These are phyloP conservation scores for Oscheius sp. DNA, from an alignment of 1,140 invertebrate genomes.

Conservation along the genomic window DNA sequence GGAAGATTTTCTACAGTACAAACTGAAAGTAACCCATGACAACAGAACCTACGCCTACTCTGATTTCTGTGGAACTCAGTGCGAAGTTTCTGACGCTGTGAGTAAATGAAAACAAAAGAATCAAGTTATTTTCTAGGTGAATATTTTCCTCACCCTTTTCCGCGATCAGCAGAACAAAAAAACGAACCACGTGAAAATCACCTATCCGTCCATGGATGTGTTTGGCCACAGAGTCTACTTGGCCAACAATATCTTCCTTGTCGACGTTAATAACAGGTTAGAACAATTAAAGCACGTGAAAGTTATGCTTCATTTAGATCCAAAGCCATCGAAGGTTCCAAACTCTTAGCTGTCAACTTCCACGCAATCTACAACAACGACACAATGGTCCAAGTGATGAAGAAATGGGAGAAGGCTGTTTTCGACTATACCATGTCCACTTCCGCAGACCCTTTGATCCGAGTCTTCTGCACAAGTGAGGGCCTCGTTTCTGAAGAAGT, in stretches of 20 bases:
- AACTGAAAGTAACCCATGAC: constrained; percentile 53
- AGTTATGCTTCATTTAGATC: constrained; percentile 41
- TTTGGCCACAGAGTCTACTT: constrained; percentile 57
- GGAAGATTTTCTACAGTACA: constrained; percentile 57
- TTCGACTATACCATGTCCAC: constrained; percentile 50
- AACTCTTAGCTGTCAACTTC: constrained; percentile 56
- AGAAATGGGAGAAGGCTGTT: constrained; percentile 57
- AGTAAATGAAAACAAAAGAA: background rate
- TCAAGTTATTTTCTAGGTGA: constrained; percentile 31
- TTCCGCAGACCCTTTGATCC: constrained; percentile 47
- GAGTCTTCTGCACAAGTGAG: constrained; percentile 54
- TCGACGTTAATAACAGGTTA: constrained; percentile 53
- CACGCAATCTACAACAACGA: constrained; percentile 56
- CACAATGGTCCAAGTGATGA: constrained; percentile 53
- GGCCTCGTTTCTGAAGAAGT: constrained; percentile 59
- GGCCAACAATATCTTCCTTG: constrained; percentile 59
- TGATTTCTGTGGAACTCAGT: constrained; percentile 60
- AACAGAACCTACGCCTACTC: constrained; percentile 51
- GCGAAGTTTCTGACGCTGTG: constrained; percentile 56
- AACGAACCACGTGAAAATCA: constrained; percentile 55
- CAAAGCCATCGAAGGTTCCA: constrained; percentile 49
- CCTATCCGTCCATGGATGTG: constrained; percentile 57
- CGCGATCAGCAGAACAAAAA: constrained; percentile 52
- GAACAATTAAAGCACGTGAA: background rate
- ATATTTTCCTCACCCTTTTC: constrained; percentile 56